A percentile compares a stretch with the other conserved stretches of the same genome.
Evolutionary conservation across 2,113 vertebrate species (phyloP).

Genomic region (Cathartes aura): DNA sequence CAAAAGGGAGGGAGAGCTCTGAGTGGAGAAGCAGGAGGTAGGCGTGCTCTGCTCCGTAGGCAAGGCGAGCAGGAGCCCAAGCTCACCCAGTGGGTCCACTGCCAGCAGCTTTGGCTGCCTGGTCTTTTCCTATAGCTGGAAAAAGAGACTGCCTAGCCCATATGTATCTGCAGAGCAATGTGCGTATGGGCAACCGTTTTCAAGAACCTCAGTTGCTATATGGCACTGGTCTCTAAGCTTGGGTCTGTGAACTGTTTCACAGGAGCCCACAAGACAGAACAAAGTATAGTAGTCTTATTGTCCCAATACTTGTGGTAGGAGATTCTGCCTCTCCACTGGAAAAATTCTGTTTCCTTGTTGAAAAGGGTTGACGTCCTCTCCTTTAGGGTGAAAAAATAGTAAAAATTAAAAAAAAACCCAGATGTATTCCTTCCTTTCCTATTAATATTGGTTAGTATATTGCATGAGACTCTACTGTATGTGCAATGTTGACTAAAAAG

Average conservation of each 20-base stretch:
- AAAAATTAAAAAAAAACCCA: not conserved
- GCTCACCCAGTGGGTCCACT: not conserved
- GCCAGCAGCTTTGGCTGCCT: not conserved
- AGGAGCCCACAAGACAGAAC: not conserved
- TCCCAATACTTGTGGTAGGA: not conserved
- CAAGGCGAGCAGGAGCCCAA: not conserved
- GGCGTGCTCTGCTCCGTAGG: accelerated
- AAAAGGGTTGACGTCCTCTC: not conserved
- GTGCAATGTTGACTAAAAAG: not conserved
- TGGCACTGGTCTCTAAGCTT: not conserved
- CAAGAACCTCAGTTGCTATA: accelerated
- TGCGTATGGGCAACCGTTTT: not conserved
- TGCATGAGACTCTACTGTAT: not conserved
- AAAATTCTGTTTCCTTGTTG: not conserved
- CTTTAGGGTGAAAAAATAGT: not conserved
- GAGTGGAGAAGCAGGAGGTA: not conserved
- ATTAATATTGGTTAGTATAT: not conserved
- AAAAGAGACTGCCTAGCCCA: not conserved
- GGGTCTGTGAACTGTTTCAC: not conserved
- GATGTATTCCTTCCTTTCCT: not conserved
- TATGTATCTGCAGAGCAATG: not conserved
- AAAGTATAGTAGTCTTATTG: not conserved
- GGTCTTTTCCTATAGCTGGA: not conserved
- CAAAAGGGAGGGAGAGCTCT: not conserved
- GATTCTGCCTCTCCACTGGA: not conserved